Percentiles rank a stretch among this genome's conserved stretches.
These are phyloP conservation scores for Podotricha telesiphe DNA, from an alignment of 2,888 invertebrate genomes.

Conservation along the genomic window DNA sequence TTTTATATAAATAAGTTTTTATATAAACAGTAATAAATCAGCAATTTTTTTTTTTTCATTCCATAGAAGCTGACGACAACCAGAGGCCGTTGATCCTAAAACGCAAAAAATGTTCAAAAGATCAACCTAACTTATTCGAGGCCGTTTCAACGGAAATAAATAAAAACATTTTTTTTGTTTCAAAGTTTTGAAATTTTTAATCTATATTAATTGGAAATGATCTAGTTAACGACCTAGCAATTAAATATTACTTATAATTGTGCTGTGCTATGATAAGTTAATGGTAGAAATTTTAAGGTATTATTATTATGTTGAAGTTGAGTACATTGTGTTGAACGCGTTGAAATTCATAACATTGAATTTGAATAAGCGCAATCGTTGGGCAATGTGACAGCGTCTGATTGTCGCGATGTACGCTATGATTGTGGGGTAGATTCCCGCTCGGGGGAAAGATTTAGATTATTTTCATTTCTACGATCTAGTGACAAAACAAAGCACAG, in stretches of 20 bases:
- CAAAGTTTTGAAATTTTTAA: background rate
- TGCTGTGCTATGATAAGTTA: background rate
- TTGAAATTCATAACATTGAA: too few relatives aligned
- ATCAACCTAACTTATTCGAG: slow-evolving; percentile 1
- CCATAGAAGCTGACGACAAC: background rate
- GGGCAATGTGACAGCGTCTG: too few relatives aligned
- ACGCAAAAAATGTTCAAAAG: background rate
- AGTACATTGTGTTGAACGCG: too few relatives aligned
- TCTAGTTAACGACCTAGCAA: background rate
- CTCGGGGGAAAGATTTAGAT: too few relatives aligned
- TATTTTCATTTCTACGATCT: too few relatives aligned
- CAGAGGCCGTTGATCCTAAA: background rate
- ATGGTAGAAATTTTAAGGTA: background rate
- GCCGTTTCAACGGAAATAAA: background rate
- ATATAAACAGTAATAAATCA: background rate
- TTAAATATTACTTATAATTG: background rate
- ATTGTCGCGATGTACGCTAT: too few relatives aligned
- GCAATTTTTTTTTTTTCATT: background rate
- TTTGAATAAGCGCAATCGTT: too few relatives aligned
- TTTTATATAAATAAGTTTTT: too few relatives aligned
- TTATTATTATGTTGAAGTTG: background rate
- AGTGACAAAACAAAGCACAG: too few relatives aligned
- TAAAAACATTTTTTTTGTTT: background rate
- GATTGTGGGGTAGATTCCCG: too few relatives aligned
- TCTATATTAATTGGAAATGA: background rate